A percentile compares a stretch with the other conserved stretches of the same genome.
Evolutionary conservation across 2,113 vertebrate species (phyloP).

Genomic region (Turdus rufiventris): DNA sequence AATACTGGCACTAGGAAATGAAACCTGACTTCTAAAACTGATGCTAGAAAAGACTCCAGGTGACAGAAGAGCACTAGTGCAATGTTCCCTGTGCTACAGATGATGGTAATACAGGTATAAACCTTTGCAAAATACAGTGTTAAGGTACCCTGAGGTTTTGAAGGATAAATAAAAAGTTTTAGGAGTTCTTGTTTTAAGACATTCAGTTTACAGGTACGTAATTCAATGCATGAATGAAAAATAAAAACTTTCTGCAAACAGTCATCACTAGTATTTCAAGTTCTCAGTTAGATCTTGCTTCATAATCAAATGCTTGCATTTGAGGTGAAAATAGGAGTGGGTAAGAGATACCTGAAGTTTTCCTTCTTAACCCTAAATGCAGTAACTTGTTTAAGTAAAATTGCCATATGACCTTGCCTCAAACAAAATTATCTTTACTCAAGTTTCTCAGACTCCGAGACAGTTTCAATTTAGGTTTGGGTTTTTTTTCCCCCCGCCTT

Average conservation of each 20-base stretch:
- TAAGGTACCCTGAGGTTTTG: background rate
- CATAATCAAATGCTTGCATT: background rate
- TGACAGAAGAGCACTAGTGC: background rate
- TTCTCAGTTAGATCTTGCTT: background rate
- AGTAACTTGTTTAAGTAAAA: background rate
- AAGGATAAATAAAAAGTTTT: background rate
- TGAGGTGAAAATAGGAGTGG: background rate
- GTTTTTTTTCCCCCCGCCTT: background rate
- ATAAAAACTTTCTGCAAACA: background rate
- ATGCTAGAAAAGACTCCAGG: background rate
- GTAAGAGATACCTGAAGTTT: background rate
- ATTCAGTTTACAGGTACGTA: background rate
- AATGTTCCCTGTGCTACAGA: background rate
- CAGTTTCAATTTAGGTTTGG: background rate
- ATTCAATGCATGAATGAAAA: background rate
- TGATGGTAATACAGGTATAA: accelerated
- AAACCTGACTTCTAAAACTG: background rate
- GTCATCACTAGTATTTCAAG: background rate
- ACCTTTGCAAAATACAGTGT: background rate
- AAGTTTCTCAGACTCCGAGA: background rate
- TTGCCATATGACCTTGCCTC: background rate
- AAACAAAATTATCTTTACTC: background rate
- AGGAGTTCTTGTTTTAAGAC: background rate
- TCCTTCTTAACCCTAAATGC: background rate
- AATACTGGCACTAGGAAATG: background rate